Evolutionary conservation across 2,113 vertebrate genomes (phyloP).

Genomic region (Shinisaurus crocodilurus): DNA sequence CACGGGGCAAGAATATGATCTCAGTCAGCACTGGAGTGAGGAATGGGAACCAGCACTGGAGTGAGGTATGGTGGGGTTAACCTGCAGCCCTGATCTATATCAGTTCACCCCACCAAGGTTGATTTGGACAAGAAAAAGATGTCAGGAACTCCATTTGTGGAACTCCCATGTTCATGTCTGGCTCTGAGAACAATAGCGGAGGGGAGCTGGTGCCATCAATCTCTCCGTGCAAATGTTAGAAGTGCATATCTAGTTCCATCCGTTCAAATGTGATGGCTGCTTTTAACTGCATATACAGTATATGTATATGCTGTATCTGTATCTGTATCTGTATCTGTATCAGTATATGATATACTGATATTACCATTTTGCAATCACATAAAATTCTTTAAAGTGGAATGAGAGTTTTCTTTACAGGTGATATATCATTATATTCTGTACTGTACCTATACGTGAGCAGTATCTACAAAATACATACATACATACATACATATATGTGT

Average conservation of each 20-base stretch:
- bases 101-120: neutral
- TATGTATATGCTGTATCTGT: no score
- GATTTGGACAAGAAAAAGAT: neutral
- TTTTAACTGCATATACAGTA: conserved; percentile 36
- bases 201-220: neutral
- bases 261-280: conserved; percentile 14
- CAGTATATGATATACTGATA: no score
- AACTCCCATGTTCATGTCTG: neutral
- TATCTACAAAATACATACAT: conserved; percentile 42
- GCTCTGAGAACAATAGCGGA: neutral
- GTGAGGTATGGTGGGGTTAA: neutral
- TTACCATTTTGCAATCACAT: conserved; percentile 34
- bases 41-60: neutral
- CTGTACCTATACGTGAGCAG: conserved; percentile 38
- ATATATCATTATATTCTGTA: conserved; percentile 39
- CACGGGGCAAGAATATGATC: no score
- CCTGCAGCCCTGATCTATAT: neutral
- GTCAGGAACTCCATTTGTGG: neutral
- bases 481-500: conserved; percentile 47
- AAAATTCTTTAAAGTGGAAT: conserved; percentile 70
- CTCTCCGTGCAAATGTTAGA: conserved; percentile 17
- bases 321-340: no score
- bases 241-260: conserved; percentile 3
- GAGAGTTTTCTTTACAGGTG: conserved; percentile 59
- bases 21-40: neutral